Evolutionary conservation across 2,113 vertebrate species (phyloP), one percentile per base, ranked within the genome.

Genomic region (Dromaius novaehollandiae): DNA sequence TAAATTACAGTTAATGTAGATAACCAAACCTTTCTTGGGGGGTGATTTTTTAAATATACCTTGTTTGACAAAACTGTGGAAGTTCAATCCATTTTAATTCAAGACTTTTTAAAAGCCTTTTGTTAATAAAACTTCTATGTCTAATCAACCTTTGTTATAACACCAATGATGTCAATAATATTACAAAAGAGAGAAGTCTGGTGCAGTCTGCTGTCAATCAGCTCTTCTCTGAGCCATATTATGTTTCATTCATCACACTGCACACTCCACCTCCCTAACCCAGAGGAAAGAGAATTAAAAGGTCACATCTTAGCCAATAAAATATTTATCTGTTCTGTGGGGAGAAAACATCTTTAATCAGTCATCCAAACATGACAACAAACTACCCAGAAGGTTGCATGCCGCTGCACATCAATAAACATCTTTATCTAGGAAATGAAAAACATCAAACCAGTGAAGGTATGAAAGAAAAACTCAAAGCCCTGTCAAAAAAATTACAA

Each of bases 251-350:
- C 89, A 90, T 85, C 90, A 64, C 12, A 32, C 61, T 88, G 83
- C 85, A 87, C 77, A 87, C 74, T 61, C 88, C 58, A 83, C 38
- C 84, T 92, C 86, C 88, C 74, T 88, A 60, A 64, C 68, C 92
- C 91, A 66, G 80, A 90, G 75, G 85, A 86, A 96, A 91, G 64
- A 61, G 71, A 97, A 96, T 95, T 96, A 92, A 96, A 97, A 97
- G 95, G 93, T 96, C 95, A 97, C 36, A 79, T 94, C 86, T 88
- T 80, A 79, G 79, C 91, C 95, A 96, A 95, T 90, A 95, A 97
- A 96, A 88, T 76, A 94, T 90, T 76, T 82, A 93, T 92, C 89
- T 97, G 28, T 91, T 93, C 86, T 76, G 65, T 66, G 20, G 42
- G 55, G 61, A 91, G 42, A 76, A 94, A 88, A 88, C 75, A 90